Percentiles rank a stretch among this genome's conserved stretches.
Conservation (phyloP, 2,797 vertebrate species). For the Hippocampus kuda region DNA sequence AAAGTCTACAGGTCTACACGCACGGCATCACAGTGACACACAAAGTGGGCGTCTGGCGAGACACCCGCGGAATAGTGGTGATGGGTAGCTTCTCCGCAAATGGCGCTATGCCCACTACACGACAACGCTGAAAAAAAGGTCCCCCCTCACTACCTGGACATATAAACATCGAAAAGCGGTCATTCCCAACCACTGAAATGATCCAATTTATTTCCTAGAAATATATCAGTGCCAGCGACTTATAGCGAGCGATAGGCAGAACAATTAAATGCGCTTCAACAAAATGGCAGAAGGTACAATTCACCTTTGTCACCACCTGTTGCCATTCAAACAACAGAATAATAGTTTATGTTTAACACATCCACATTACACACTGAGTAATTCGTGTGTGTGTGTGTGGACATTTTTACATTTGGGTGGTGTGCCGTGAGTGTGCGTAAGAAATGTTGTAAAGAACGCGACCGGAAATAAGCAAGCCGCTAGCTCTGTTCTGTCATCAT, state of each 20-base stretch:
- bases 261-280: not conserved
- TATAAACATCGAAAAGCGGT: constrained; percentile 74
- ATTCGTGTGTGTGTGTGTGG: too few species aligned
- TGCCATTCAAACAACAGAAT: not conserved
- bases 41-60: constrained; percentile 92
- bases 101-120: constrained; percentile 79
- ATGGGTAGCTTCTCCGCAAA: constrained; percentile 92
- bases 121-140: constrained; percentile 91
- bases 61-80: constrained; percentile 80
- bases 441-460: not conserved
- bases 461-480: constrained; percentile 14
- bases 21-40: constrained; percentile 99
- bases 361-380: not conserved
- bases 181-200: constrained; percentile 51
- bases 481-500: constrained; percentile 2
- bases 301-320: not conserved
- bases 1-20: constrained; percentile 94
- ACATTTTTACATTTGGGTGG: not conserved
- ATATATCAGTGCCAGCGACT: not conserved
- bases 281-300: not conserved
- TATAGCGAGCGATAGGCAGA: not conserved
- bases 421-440: not conserved
- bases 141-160: constrained; percentile 72
- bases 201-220: not conserved
- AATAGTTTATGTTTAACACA: not conserved